phyloP scores from a whole-genome alignment of 53 echinoderm and acorn worm species.

The Pentamera pediparva region DNA sequence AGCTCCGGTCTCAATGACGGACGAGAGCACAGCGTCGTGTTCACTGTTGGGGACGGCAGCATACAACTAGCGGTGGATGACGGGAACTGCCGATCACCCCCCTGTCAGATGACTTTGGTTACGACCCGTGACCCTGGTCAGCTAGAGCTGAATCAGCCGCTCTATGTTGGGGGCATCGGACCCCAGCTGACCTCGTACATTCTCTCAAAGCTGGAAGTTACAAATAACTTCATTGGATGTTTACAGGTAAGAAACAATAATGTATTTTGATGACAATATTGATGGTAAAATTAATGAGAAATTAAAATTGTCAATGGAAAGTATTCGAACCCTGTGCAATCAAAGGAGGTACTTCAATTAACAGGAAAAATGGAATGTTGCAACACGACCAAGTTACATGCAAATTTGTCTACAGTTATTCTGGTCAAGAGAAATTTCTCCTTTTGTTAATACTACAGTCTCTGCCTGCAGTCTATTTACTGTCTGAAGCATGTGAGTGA shows the following conservation, averaged over 20 bases:
- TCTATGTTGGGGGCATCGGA: constrained; percentile 82
- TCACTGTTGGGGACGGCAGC: constrained; percentile 46
- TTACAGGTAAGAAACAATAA: constrained; percentile 83
- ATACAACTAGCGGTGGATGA: constrained; percentile 69
- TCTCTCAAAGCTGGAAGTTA: constrained; percentile 66
- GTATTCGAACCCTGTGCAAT: too few relatives aligned
- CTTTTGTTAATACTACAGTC: too few relatives aligned
- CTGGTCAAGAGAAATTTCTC: too few relatives aligned
- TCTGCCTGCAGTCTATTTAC: too few relatives aligned
- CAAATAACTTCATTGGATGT: constrained; percentile 78
- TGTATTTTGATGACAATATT: too few relatives aligned
- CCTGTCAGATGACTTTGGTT: constrained; percentile 51
- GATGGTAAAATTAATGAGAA: too few relatives aligned
- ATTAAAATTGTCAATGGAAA: too few relatives aligned
- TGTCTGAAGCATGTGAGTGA: too few relatives aligned
- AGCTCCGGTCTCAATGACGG: constrained; percentile 59
- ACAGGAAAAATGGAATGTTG: too few relatives aligned
- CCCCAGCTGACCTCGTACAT: constrained; percentile 72
- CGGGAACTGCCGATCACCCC: constrained; percentile 42
- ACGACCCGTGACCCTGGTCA: constrained; percentile 46
- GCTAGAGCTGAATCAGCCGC: constrained; percentile 64
- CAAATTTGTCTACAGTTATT: too few relatives aligned
- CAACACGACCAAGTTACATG: too few relatives aligned
- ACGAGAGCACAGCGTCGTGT: constrained; percentile 49
- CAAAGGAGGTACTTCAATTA: too few relatives aligned